Evolutionary conservation across 2,888 invertebrate genomes (phyloP).

Genomic region (Tortrix viridana): DNA sequence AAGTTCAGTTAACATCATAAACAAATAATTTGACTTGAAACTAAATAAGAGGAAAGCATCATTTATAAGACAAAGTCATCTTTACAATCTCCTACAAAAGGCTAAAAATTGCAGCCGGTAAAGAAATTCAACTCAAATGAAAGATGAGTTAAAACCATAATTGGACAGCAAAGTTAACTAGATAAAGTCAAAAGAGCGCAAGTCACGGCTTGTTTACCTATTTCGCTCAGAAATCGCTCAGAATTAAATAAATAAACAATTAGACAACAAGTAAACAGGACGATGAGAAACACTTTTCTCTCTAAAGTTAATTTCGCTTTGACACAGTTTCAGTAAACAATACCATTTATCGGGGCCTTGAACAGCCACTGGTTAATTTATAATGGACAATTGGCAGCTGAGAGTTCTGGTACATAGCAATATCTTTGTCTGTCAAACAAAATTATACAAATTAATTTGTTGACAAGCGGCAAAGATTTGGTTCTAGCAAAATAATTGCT

Average conservation of each 20-base stretch:
- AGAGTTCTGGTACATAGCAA: neutral
- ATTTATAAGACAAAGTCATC: too few species aligned
- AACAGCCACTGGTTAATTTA: constrained; percentile 6
- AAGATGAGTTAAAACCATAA: too few species aligned
- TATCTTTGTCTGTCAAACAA: constrained; percentile 8
- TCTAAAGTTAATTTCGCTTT: constrained; percentile 16
- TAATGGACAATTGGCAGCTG: constrained; percentile 1
- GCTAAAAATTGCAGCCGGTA: too few species aligned
- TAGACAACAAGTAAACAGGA: constrained; percentile 5
- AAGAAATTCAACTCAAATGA: too few species aligned
- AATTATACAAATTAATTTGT: constrained; percentile 11
- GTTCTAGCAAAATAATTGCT: neutral
- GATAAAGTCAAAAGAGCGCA: neutral
- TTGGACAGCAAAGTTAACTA: too few species aligned
- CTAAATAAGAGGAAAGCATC: too few species aligned
- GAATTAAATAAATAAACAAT: neutral
- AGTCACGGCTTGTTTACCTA: neutral
- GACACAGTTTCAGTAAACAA: constrained; percentile 18
- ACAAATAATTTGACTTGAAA: too few species aligned
- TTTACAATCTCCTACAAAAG: too few species aligned
- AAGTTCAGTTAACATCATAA: too few species aligned
- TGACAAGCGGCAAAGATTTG: neutral
- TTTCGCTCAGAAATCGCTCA: too few species aligned
- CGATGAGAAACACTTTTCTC: constrained; percentile 7
- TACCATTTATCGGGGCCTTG: constrained; percentile 11